phyloP scores from a whole-genome alignment of 2,888 invertebrate genomes.

The Pandemis heparana region DNA sequence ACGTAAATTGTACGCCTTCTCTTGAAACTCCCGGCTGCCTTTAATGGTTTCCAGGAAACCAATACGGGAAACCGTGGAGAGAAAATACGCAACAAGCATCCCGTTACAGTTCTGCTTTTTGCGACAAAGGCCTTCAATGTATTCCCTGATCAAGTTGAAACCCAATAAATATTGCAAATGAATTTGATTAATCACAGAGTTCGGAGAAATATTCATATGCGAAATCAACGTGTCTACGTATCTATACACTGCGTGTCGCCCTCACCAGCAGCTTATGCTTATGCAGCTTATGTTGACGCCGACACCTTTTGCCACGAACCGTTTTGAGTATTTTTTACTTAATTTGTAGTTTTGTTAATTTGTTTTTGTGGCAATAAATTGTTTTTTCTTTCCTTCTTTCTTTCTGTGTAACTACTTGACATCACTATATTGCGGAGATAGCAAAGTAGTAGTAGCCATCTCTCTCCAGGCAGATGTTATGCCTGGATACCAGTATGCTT shows the following conservation, averaged over 20 bases:
- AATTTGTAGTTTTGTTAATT: no score
- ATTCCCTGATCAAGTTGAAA: constrained; percentile 27
- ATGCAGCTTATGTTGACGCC: no score
- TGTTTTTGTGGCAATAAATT: no score
- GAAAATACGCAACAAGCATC: constrained; percentile 15
- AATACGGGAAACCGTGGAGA: constrained; percentile 2
- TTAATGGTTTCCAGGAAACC: constrained; percentile 8
- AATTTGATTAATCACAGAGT: constrained; percentile 24
- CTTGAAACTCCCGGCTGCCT: neutral
- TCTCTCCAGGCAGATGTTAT: no score
- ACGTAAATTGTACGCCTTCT: neutral
- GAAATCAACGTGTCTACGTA: neutral
- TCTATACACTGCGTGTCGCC: neutral
- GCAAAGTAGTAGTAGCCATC: no score
- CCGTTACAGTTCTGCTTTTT: constrained; percentile 7
- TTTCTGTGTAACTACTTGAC: no score
- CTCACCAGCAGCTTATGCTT: no score
- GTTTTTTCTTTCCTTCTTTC: no score
- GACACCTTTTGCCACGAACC: no score
- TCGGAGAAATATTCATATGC: constrained; percentile 4
- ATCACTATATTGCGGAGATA: no score
- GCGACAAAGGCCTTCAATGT: neutral
- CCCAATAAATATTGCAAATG: constrained; percentile 29
- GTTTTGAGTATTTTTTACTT: no score
- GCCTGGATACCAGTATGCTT: no score